These are phyloP conservation scores for Cavia porcellus DNA, from an alignment of 2,113 vertebrate species.

Conservation along the genomic window DNA sequence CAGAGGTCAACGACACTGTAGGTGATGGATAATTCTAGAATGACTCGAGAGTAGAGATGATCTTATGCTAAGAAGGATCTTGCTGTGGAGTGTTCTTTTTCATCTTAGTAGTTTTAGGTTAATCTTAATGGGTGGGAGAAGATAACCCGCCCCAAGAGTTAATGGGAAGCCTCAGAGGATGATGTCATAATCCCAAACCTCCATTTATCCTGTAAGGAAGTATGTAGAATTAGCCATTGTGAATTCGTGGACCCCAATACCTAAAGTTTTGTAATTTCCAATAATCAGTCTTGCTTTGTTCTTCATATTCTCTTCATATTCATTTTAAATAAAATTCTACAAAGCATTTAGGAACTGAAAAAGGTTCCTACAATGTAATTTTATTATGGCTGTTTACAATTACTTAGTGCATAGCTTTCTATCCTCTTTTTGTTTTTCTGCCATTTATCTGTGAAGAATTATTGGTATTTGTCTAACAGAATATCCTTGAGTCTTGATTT, in stretches of 20 bases:
- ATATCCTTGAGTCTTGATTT: neutral
- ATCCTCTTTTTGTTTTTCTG: neutral
- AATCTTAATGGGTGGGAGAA: too few species aligned
- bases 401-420: neutral
- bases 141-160: too few species aligned
- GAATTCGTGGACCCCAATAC: neutral
- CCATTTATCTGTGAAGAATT: neutral
- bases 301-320: fast-evolving
- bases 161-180: too few species aligned
- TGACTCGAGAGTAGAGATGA: too few species aligned
- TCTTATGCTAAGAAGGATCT: too few species aligned
- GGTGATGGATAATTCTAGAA: too few species aligned
- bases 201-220: too few species aligned
- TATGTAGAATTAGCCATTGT: too few species aligned
- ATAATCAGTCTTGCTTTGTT: neutral
- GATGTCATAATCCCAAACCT: too few species aligned
- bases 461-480: neutral
- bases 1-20: too few species aligned
- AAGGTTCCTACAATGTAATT: neutral
- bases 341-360: neutral
- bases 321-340: neutral
- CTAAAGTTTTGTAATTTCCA: neutral
- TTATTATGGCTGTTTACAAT: neutral
- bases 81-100: too few species aligned
- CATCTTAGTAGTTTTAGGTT: too few species aligned